Evolutionary conservation across 2,888 invertebrate species (phyloP).

Genomic region (Hirudinaria manillensis): DNA sequence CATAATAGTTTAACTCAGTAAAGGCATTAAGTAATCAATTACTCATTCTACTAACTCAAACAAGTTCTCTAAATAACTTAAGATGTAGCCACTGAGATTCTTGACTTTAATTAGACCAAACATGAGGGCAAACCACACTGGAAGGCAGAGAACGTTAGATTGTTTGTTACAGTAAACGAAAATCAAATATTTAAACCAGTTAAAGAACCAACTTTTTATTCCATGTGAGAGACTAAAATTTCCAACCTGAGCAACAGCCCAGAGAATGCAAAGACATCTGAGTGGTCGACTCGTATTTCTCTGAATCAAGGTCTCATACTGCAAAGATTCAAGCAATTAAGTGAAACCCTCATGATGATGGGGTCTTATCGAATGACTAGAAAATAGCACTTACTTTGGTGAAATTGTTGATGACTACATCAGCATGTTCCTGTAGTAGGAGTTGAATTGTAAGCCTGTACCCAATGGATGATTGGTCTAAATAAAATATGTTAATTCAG

Average conservation of each 20-base stretch:
- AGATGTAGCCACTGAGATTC: constrained; percentile 49
- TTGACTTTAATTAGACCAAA: constrained; percentile 49
- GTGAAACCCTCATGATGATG: not conserved
- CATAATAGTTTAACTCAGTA: not conserved
- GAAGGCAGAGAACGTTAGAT: constrained; percentile 33
- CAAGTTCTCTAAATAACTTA: constrained; percentile 51
- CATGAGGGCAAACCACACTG: constrained; percentile 55
- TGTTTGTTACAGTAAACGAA: not conserved
- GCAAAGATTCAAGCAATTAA: constrained; percentile 33
- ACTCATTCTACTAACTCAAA: constrained; percentile 44
- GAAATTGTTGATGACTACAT: constrained; percentile 46
- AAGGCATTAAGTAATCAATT: not conserved
- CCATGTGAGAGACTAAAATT: constrained; percentile 48
- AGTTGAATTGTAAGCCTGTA: constrained; percentile 52
- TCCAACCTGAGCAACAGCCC: constrained; percentile 53
- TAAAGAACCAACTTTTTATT: constrained; percentile 48
- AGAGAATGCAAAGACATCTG: constrained; percentile 50
- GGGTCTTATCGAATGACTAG: not conserved
- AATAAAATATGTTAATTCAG: not conserved
- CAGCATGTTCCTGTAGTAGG: constrained; percentile 47
- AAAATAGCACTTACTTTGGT: constrained; percentile 37
- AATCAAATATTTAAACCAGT: not conserved
- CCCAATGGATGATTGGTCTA: constrained; percentile 49
- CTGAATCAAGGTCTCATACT: constrained; percentile 50
- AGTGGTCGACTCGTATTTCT: constrained; percentile 50